Conservation (phyloP, 2,113 vertebrate species). For the Gnathonemus longibarbis region DNA sequence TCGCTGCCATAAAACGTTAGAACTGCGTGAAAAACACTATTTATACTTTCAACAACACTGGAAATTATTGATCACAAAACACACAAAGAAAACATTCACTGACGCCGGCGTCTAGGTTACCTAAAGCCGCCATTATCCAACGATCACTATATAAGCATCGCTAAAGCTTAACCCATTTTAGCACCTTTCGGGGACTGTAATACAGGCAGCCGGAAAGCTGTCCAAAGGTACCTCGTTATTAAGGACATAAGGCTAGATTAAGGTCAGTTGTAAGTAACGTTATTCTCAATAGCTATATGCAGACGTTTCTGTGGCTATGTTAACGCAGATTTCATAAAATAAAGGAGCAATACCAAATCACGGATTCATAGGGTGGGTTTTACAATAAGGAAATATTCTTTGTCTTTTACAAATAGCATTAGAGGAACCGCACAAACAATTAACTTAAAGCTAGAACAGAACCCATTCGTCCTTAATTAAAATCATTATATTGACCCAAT, state of each 20-base stretch:
- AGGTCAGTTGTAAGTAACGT: not conserved
- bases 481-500: not conserved
- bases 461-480: not conserved
- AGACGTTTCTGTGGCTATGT: not conserved
- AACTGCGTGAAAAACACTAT: not conserved
- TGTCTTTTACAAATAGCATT: not conserved
- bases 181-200: not conserved
- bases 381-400: not conserved
- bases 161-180: not conserved
- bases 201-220: not conserved
- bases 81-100: not conserved
- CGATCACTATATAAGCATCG: not conserved
- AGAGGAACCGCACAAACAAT: not conserved
- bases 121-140: not conserved
- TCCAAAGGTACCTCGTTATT: not conserved
- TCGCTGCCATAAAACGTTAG: not conserved
- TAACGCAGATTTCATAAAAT: not conserved
- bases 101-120: not conserved
- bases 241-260: not conserved
- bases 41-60: not conserved
- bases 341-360: not conserved
- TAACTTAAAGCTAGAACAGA: not conserved
- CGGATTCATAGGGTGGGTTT: not conserved
- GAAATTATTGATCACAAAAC: not conserved
- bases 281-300: not conserved